Percentiles rank a stretch among this genome's conserved stretches.
These are phyloP conservation scores for Scelioninae gen. 1 DNA, from an alignment of 2,888 invertebrate species.

Conservation along the genomic window DNA sequence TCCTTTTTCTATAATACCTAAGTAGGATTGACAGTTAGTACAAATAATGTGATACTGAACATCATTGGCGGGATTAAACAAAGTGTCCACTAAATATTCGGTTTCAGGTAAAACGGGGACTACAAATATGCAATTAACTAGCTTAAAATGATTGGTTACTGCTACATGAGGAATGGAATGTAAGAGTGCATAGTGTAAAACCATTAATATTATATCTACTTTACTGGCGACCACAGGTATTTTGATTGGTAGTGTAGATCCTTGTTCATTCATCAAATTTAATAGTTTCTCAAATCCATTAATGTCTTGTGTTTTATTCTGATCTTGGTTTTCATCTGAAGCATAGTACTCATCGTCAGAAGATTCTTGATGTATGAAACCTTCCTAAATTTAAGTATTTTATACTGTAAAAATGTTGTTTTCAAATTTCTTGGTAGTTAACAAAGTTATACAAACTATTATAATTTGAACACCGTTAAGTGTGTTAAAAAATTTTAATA, in stretches of 20 bases:
- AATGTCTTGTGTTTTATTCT: no score
- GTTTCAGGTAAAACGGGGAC: background rate
- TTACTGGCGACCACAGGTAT: background rate
- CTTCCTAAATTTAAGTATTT: no score
- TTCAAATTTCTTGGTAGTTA: no score
- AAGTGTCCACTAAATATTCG: background rate
- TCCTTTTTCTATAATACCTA: background rate
- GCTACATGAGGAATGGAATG: background rate
- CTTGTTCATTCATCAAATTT: background rate
- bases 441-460: no score
- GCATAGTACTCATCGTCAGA: no score
- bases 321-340: no score
- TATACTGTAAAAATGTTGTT: no score
- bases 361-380: no score
- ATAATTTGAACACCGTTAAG: no score
- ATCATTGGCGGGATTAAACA: background rate
- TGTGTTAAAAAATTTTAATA: no score
- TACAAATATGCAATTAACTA: background rate
- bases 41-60: slow-evolving; percentile 1
- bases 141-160: background rate
- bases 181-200: background rate
- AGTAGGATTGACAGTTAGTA: background rate
- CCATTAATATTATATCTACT: slow-evolving; percentile 1
- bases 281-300: no score
- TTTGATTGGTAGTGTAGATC: background rate